A percentile compares a stretch with the other conserved stretches of the same genome.
Evolutionary conservation across 2,797 vertebrate genomes (phyloP).

Genomic region (Moxostoma hubbsi): DNA sequence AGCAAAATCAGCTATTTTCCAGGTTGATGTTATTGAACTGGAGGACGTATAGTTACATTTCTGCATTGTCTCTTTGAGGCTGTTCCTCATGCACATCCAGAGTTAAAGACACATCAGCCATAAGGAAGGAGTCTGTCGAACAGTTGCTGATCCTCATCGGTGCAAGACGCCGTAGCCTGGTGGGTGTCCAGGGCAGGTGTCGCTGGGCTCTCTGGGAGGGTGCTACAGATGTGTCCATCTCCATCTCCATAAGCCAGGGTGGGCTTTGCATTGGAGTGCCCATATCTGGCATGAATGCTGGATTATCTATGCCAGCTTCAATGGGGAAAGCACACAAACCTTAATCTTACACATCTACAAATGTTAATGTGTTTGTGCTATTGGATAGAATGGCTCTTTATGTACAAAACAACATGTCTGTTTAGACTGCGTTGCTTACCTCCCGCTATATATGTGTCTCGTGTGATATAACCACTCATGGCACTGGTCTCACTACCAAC

Average conservation of each 20-base stretch:
- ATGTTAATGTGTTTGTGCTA: background rate
- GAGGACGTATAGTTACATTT: background rate
- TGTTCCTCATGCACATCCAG: conserved; percentile 63
- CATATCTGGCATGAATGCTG: conserved; percentile 87
- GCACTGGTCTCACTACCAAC: conserved; percentile 76
- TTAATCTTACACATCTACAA: no score
- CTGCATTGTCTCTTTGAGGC: background rate
- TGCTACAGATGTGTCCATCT: conserved; percentile 76
- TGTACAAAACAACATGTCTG: background rate
- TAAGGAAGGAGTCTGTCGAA: conserved; percentile 86
- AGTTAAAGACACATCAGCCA: conserved; percentile 72
- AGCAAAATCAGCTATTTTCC: background rate
- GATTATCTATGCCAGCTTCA: conserved; percentile 90
- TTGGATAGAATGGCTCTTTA: background rate
- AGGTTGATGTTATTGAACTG: background rate
- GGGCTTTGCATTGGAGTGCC: conserved; percentile 74
- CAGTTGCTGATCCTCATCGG: conserved; percentile 84
- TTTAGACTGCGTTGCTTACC: conserved; percentile 57
- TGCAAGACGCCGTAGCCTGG: conserved; percentile 81
- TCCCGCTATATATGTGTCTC: conserved; percentile 66
- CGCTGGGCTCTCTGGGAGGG: conserved; percentile 89
- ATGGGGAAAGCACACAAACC: background rate
- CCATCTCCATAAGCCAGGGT: conserved; percentile 84
- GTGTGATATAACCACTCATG: conserved; percentile 58
- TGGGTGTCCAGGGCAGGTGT: conserved; percentile 85